Conservation (phyloP, 53 echinoderm and acorn worm species). For the Mesocentrotus franciscanus region DNA sequence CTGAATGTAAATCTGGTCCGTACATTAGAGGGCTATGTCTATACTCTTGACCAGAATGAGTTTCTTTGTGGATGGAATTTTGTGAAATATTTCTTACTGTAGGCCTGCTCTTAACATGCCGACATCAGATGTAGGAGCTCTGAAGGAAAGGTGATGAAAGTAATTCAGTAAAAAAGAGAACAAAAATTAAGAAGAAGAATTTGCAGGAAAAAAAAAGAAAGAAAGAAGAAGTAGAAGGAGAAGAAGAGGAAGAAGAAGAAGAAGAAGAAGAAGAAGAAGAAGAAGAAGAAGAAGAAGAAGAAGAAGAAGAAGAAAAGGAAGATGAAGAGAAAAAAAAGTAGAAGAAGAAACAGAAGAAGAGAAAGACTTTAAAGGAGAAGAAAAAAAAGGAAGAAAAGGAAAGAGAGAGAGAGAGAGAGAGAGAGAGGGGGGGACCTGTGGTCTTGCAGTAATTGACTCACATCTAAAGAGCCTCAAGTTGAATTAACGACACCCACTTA, state of each 20-base stretch:
- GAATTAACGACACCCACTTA: constrained; percentile 63
- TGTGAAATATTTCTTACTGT: too few species aligned
- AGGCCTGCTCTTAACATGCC: too few species aligned
- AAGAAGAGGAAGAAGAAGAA: too few species aligned
- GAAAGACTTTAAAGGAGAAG: too few species aligned
- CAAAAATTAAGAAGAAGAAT: too few species aligned
- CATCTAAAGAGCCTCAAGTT: constrained; percentile 30
- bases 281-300: background rate
- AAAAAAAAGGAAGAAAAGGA: background rate
- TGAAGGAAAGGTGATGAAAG: background rate
- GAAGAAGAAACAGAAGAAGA: background rate
- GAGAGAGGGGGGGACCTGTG: background rate
- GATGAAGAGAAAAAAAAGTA: background rate
- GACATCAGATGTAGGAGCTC: background rate
- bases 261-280: too few species aligned
- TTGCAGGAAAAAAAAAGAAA: too few species aligned
- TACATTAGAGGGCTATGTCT: too few species aligned
- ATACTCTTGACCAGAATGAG: too few species aligned
- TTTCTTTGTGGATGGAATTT: too few species aligned
- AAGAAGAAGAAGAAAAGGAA: background rate
- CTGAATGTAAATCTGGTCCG: background rate
- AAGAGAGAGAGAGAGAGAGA: background rate
- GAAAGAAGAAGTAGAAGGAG: too few species aligned
- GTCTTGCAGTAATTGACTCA: constrained; percentile 30
- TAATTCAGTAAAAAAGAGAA: too few species aligned